phyloP scores from a whole-genome alignment of 2,888 invertebrate species.

The Salticus scenicus region DNA sequence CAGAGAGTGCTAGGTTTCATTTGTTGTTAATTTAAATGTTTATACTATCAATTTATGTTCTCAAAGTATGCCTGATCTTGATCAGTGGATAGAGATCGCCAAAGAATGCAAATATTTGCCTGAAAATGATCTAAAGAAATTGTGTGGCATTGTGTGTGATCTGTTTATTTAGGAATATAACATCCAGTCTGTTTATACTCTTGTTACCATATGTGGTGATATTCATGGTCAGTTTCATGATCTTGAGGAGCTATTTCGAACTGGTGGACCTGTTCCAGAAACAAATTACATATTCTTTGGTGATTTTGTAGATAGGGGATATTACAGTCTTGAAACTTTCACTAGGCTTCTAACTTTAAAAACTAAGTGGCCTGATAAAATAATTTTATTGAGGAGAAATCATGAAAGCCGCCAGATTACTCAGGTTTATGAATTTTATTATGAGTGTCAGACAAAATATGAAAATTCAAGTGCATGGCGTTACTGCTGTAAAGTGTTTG shows the following conservation, averaged over 20 bases:
- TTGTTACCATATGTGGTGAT: slow-evolving; percentile 99
- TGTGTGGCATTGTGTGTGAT: too few species aligned
- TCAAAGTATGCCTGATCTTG: slow-evolving; percentile 81
- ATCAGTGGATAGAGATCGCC: slow-evolving; percentile 96
- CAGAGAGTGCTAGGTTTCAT: too few species aligned
- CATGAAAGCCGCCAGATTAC: slow-evolving; percentile 99
- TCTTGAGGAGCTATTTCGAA: slow-evolving; percentile 92
- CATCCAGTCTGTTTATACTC: slow-evolving; percentile 97
- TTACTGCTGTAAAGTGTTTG: slow-evolving; percentile 98
- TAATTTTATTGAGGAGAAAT: slow-evolving; percentile 95
- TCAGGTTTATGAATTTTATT: slow-evolving; percentile 99
- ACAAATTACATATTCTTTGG: slow-evolving; percentile 98
- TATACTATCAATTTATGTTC: too few species aligned
- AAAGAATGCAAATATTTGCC: slow-evolving; percentile 98
- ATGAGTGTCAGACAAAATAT: slow-evolving; percentile 99
- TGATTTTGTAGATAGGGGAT: slow-evolving; percentile 97
- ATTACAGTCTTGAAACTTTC: slow-evolving; percentile 96
- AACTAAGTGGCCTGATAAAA: slow-evolving; percentile 89
- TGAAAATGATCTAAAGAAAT: slow-evolving; percentile 93
- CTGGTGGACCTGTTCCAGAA: slow-evolving; percentile 93
- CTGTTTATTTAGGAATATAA: too few species aligned
- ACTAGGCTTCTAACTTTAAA: slow-evolving; percentile 93
- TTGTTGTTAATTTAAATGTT: too few species aligned
- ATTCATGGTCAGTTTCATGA: slow-evolving; percentile 99
- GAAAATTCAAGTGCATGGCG: slow-evolving; percentile 99